phyloP scores from a whole-genome alignment of 1,140 invertebrate genomes.

The Halictus rubicundus region DNA sequence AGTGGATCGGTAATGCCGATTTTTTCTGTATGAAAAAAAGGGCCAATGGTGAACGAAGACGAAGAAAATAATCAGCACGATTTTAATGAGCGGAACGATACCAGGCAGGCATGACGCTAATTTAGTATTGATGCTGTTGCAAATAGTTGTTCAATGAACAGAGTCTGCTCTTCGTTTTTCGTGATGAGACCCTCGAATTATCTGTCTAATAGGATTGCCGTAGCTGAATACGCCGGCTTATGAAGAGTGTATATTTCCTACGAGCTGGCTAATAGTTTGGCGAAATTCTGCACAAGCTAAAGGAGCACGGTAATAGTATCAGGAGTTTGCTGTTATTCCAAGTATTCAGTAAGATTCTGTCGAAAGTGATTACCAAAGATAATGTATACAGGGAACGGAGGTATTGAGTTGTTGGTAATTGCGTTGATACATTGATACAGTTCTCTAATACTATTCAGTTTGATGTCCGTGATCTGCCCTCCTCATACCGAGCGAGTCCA shows the following conservation, averaged over 20 bases:
- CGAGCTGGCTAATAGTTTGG: conserved; percentile 1
- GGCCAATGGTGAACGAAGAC: no score
- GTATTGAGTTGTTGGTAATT: conserved; percentile 67
- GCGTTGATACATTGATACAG: conserved; percentile 64
- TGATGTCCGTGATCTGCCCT: background rate
- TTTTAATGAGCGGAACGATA: background rate
- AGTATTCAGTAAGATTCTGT: conserved; percentile 47
- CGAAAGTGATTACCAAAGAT: conserved; percentile 19
- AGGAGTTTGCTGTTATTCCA: conserved; percentile 69
- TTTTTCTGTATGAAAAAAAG: no score
- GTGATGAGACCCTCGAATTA: background rate
- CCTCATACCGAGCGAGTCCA: background rate
- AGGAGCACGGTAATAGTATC: conserved; percentile 63
- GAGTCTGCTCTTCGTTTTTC: background rate
- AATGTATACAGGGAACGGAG: conserved; percentile 26
- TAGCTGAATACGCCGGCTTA: background rate
- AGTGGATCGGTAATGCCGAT: no score
- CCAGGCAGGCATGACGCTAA: background rate
- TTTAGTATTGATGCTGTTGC: background rate
- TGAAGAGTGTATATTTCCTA: background rate
- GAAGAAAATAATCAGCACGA: no score
- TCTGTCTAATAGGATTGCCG: conserved; percentile 13
- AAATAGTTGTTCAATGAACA: background rate
- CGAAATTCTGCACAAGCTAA: conserved; percentile 40
- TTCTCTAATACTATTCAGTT: conserved; percentile 21